Percentiles rank a stretch among this genome's conserved stretches.
These are phyloP conservation scores for Corvus cornix DNA, from an alignment of 2,113 vertebrate genomes.

Conservation along the genomic window DNA sequence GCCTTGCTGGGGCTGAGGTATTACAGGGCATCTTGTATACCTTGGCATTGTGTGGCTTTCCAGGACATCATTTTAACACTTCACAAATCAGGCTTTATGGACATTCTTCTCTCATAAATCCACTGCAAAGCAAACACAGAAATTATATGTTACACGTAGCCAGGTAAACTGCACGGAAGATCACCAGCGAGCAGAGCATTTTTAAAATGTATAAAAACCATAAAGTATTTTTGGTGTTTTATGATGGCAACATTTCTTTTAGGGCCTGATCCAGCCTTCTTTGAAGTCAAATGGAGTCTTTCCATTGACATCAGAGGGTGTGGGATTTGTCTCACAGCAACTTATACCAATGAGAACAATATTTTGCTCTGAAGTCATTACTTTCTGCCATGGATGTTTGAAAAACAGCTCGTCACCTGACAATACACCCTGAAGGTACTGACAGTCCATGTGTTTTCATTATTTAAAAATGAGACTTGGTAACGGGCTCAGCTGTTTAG, in stretches of 20 bases:
- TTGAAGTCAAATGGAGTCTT: slow-evolving; percentile 48
- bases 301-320: slow-evolving; percentile 65
- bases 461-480: slow-evolving; percentile 6
- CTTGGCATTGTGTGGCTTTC: slow-evolving; percentile 54
- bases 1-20: background rate
- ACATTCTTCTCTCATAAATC: slow-evolving; percentile 31
- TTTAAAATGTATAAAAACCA: background rate
- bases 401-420: slow-evolving; percentile 58
- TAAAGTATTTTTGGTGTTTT: slow-evolving; percentile 23
- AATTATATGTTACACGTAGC: background rate
- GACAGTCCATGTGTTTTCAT: slow-evolving; percentile 54
- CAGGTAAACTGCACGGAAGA: slow-evolving; percentile 36
- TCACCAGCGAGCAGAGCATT: background rate
- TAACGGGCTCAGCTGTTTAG: slow-evolving; percentile 49
- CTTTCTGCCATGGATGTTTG: slow-evolving; percentile 39
- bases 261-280: slow-evolving; percentile 32
- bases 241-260: slow-evolving; percentile 31
- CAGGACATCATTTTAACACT: slow-evolving; percentile 53
- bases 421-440: slow-evolving; percentile 59
- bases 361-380: slow-evolving; percentile 67
- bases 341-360: slow-evolving; percentile 63
- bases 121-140: slow-evolving; percentile 22
- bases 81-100: slow-evolving; percentile 68
- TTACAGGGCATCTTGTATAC: slow-evolving; percentile 49
- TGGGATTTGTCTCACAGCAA: slow-evolving; percentile 61